phyloP scores from a whole-genome alignment of 2,888 invertebrate genomes.

The Scaptodrosophila latifasciaeformis region DNA sequence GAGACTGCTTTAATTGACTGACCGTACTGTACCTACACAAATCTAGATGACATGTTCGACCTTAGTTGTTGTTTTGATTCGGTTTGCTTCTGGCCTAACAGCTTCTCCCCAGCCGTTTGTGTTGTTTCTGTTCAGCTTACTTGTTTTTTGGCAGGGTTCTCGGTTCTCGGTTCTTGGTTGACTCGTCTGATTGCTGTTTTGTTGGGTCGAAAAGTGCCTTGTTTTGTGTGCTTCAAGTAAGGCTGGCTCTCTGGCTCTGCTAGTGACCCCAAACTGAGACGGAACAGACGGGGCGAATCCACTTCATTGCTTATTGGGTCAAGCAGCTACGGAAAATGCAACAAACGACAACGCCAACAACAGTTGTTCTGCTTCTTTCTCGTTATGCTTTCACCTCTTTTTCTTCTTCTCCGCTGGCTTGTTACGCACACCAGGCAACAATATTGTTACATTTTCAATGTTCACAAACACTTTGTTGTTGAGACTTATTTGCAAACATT shows the following conservation, averaged over 20 bases:
- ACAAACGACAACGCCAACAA: conserved; percentile 44
- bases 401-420: too few relatives aligned
- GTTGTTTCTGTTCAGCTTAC: too few relatives aligned
- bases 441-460: background rate
- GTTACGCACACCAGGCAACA: background rate
- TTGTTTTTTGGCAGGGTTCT: background rate
- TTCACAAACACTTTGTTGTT: background rate
- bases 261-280: too few relatives aligned
- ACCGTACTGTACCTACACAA: too few relatives aligned
- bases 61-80: too few relatives aligned
- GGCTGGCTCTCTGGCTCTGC: background rate
- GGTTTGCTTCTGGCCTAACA: too few relatives aligned
- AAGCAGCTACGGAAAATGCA: conserved; percentile 44
- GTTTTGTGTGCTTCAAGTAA: conserved; percentile 5
- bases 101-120: too few relatives aligned
- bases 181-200: conserved; percentile 31
- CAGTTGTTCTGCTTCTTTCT: too few relatives aligned
- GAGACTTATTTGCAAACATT: background rate
- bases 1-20: too few relatives aligned
- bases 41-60: too few relatives aligned
- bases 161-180: conserved; percentile 20
- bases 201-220: conserved; percentile 44
- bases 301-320: conserved; percentile 56
- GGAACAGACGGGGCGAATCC: conserved; percentile 8
- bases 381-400: too few relatives aligned